These are phyloP conservation scores for Orthonyx spaldingii DNA, from an alignment of 2,113 vertebrate species.

Conservation along the genomic window DNA sequence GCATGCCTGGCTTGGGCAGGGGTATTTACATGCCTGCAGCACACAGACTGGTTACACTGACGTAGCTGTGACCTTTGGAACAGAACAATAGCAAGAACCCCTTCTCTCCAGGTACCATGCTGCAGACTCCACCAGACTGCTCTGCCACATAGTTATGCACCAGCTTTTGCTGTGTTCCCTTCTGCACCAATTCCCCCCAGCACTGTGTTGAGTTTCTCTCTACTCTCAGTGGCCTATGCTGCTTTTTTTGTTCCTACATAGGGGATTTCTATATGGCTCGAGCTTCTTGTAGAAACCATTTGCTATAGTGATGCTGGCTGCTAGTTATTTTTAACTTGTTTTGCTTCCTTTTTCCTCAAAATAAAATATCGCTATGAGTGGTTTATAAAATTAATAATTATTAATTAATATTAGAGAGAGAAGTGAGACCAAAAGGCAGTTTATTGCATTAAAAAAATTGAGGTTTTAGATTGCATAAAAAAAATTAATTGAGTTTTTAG, in stretches of 20 bases:
- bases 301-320: background rate
- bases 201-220: background rate
- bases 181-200: background rate
- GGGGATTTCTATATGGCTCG: background rate
- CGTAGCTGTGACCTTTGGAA: background rate
- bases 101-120: background rate
- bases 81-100: background rate
- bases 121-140: background rate
- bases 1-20: background rate
- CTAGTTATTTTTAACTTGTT: background rate
- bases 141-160: background rate
- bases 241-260: background rate
- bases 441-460: background rate
- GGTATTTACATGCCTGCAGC: background rate
- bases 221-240: background rate
- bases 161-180: background rate
- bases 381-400: background rate
- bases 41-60: background rate
- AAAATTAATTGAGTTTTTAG: background rate
- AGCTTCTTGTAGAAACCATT: background rate
- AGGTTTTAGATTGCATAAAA: background rate
- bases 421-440: background rate
- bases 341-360: background rate
- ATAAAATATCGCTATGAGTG: background rate
- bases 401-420: no score